Evolutionary conservation across 2,888 invertebrate genomes (phyloP).

Genomic region (Morinoia aosen): DNA sequence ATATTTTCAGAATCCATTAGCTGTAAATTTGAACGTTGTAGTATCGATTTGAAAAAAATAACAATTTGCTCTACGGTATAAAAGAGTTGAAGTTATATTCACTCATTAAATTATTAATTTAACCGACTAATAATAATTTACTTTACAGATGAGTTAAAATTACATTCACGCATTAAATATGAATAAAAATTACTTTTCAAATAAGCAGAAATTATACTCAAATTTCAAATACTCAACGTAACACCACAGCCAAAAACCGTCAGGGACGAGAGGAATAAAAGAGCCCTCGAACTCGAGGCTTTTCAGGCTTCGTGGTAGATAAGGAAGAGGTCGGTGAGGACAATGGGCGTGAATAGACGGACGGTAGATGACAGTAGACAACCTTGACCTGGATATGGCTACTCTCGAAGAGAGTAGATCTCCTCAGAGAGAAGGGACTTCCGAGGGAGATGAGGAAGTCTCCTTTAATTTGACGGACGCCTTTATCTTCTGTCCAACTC

Average conservation of each 20-base stretch:
- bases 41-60: too few species aligned
- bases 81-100: too few species aligned
- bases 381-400: conserved; percentile 30
- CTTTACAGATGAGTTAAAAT: too few species aligned
- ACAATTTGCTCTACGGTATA: too few species aligned
- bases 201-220: too few species aligned
- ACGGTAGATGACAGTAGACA: conserved; percentile 39
- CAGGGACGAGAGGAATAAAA: neutral
- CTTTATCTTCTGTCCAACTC: neutral
- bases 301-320: neutral
- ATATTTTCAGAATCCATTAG: too few species aligned
- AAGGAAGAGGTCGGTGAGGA: conserved; percentile 34
- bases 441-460: conserved; percentile 9
- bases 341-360: conserved; percentile 37
- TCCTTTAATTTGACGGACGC: neutral
- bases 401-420: conserved; percentile 39
- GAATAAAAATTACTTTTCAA: too few species aligned
- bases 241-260: neutral
- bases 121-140: too few species aligned
- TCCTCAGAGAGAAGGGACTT: neutral
- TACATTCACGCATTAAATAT: too few species aligned
- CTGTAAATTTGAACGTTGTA: too few species aligned
- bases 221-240: too few species aligned
- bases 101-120: too few species aligned
- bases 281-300: neutral